Base-by-base conservation (phyloP, 2,797 vertebrate genomes). In the Darevskia nairensis region DNA sequence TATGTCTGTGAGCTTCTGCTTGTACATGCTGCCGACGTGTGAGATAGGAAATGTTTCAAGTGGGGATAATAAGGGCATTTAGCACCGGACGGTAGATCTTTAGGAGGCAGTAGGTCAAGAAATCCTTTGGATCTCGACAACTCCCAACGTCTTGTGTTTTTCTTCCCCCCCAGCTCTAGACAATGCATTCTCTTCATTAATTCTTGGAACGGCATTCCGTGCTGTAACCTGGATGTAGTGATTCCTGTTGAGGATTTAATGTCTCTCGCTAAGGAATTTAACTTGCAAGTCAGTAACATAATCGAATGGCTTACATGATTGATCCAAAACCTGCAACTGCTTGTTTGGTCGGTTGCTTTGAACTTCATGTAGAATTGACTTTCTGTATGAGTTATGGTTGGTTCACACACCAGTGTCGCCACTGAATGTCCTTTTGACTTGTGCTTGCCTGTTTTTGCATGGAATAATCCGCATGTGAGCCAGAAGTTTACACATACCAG, bases 121-220 rank as follows among this genome's bases (percentile, higher is more conserved):
- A 90, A 80, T 94, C 88, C 90, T 95, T 96, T 94, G 93, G 95
- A 95, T 91, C 8, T 72, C 92, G 94, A 86, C 86, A 91, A 90
- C 95, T 96, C 95, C 94, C 94, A 95, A 94, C 92, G 93, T 96
- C 97, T 97, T 96, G 94, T 95, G 95, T 94, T 95, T 96, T 96
- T 96, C 50, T 95, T 91, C 91, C 95, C 95, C 95, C 96, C 87
- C 89, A 91, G 94, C 94, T 93, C 95, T 93, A 95, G 94, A 96
- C 95, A 92, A 75, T 95, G 41, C 68, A 95, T 96, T 95, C 96
- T 94, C 96, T 96, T 96, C 95, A 95, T 95, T 92, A 94, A 89
- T 94, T 96, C 96, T 96, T 89, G 92, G 95, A 95, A 96, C 95
- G 95, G 95, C 93, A 88, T 95, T 96, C 91, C 94, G 88, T 95